Evolutionary conservation across 1,140 invertebrate genomes (phyloP).

Genomic region (Leptinotarsa texana): DNA sequence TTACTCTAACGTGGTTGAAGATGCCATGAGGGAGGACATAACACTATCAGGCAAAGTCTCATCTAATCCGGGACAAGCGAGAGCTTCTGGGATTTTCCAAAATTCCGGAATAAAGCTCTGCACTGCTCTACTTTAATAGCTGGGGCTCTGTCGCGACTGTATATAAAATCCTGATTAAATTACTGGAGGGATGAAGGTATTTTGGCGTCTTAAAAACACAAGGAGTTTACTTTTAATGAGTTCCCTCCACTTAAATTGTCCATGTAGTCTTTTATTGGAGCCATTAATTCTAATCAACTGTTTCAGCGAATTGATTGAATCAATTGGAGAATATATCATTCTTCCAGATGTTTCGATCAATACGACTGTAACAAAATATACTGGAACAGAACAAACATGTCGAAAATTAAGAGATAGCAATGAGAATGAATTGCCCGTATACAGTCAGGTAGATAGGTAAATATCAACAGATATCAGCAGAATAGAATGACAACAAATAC

Average conservation of each 20-base stretch:
- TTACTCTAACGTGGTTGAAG: not conserved
- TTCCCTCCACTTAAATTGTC: slow-evolving; percentile 1
- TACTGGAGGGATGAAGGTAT: slow-evolving; percentile 40
- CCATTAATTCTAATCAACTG: not conserved
- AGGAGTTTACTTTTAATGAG: slow-evolving; percentile 19
- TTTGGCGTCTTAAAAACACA: slow-evolving; percentile 31
- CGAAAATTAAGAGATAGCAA: no score
- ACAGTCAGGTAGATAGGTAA: no score
- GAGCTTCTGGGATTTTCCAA: slow-evolving; percentile 23
- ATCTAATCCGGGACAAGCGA: slow-evolving; percentile 21
- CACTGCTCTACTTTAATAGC: slow-evolving; percentile 39
- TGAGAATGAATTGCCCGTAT: no score
- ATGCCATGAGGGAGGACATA: not conserved
- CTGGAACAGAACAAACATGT: no score
- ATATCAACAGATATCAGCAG: no score
- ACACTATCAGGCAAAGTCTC: not conserved
- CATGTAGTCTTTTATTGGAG: slow-evolving; percentile 18
- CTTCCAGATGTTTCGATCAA: no score
- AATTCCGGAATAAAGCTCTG: slow-evolving; percentile 36
- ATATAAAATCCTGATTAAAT: slow-evolving; percentile 43
- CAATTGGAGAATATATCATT: no score
- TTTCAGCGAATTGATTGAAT: no score
- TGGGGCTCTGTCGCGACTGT: slow-evolving; percentile 35
- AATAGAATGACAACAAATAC: no score
- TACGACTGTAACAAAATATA: no score